Evolutionary conservation across 1,140 invertebrate species (phyloP).

Genomic region (Brachionus asplanchnoidis): DNA sequence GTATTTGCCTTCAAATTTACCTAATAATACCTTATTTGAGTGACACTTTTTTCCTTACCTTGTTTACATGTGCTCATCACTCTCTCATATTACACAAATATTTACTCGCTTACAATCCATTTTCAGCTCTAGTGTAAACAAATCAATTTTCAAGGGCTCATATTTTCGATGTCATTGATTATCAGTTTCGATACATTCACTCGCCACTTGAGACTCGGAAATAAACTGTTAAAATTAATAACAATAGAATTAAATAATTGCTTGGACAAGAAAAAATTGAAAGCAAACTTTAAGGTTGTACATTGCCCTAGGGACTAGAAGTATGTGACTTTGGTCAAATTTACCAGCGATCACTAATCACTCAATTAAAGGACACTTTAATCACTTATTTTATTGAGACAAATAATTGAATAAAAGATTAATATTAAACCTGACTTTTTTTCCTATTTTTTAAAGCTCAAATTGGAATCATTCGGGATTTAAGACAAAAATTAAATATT

Average conservation of each 20-base stretch:
- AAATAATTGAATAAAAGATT: slow-evolving; percentile 32
- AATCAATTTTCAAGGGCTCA: slow-evolving; percentile 21
- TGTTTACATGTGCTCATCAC: slow-evolving; percentile 28
- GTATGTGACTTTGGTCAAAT: slow-evolving; percentile 16
- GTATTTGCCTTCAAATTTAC: neutral
- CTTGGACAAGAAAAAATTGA: neutral
- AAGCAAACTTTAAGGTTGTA: neutral
- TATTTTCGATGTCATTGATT: slow-evolving; percentile 17
- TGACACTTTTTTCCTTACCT: slow-evolving; percentile 1
- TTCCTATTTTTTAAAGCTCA: neutral
- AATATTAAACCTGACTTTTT: slow-evolving; percentile 7
- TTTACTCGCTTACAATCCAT: neutral
- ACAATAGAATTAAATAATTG: neutral
- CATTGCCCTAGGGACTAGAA: neutral
- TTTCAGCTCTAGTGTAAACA: neutral
- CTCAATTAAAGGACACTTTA: slow-evolving; percentile 28
- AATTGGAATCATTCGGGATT: neutral
- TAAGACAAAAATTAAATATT: slow-evolving; percentile 1
- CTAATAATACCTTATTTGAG: neutral
- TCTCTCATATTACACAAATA: slow-evolving; percentile 32
- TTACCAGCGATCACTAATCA: neutral
- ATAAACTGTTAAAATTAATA: neutral
- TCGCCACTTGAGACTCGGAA: neutral
- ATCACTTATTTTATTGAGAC: slow-evolving; percentile 3
- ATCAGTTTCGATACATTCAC: neutral